Conservation (phyloP, 1,140 invertebrate species). For the Aphaenogaster ashmeadi region DNA sequence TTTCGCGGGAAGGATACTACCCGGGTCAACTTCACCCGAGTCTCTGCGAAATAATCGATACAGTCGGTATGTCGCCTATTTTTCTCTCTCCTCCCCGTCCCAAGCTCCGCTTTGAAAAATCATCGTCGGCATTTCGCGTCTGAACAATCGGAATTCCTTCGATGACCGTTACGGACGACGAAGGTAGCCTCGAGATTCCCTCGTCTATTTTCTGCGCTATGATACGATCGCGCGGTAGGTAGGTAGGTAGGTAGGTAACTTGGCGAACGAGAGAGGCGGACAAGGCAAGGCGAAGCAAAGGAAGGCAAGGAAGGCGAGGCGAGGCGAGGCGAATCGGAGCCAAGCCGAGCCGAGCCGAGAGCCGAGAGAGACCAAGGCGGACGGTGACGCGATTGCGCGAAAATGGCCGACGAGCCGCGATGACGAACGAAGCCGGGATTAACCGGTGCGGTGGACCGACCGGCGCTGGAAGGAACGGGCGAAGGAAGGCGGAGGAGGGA, state of each 20-base stretch:
- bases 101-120: neutral
- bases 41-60: slow-evolving; percentile 10
- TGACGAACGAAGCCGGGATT: slow-evolving; percentile 48
- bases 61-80: neutral
- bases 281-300: neutral
- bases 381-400: slow-evolving; percentile 66
- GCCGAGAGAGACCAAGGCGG: slow-evolving; percentile 16
- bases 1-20: neutral
- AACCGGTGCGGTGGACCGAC: neutral
- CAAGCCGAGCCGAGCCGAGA: neutral
- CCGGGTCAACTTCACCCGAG: neutral
- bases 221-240: slow-evolving; percentile 29
- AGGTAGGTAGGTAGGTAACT: slow-evolving; percentile 15
- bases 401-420: slow-evolving; percentile 61
- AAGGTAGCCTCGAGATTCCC: neutral
- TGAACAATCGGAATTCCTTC: neutral
- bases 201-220: slow-evolving; percentile 29
- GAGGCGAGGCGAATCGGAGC: neutral
- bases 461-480: neutral
- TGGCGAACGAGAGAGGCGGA: neutral
- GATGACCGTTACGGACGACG: slow-evolving; percentile 7
- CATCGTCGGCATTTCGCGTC: neutral
- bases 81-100: neutral
- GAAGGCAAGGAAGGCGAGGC: neutral
- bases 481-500: slow-evolving; percentile 47